Evolutionary conservation across 2,888 invertebrate species (phyloP), one percentile per base, ranked within the genome.

Genomic region (Uropetala carovei): DNA sequence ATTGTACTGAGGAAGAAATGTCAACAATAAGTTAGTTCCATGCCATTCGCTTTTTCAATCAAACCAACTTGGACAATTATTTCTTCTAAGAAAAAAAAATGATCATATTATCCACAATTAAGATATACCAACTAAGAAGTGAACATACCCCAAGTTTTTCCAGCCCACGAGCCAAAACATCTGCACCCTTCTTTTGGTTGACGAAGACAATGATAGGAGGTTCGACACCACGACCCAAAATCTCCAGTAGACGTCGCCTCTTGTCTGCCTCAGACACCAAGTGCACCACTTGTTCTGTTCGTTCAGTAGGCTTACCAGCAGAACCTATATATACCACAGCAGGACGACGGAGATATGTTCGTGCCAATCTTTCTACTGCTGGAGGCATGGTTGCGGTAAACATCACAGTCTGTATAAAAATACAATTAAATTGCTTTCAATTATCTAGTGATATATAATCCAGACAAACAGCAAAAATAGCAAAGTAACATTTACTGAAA

Each of bases 351-450:
- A 99, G 96, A 95, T 99, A 99, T 59, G 97, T 98, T 93, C 99
- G 96, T 0, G 99, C 99, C 93, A 99, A 95, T 93, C 99, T 96
- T 95, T 99, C 99, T 2, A 99, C 99, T 4, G 99, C 98, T 0
- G 99, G 97, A 13, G 99, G 99, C 99, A 99, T 99, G 93, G 99
- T 99, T 5, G 99, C 99, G 91, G 99, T 99, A 95, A 99, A 99
- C 99, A 99, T 99, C 95, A 99, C 99, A 94, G 99, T 99, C 97
- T 97, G 94, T 59, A 95, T 94, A 92, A 86, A 92, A 92, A 91
- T 92, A 27, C n/a, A 22, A 58, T 43, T 43, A 43, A 18, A 68
- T n/a, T 68, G 22, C 18, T 68, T n/a, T 68, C 1, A 68, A 43
- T 43, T 43, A 43, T 43, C 43, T 43, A 43, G 43, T 43, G 5